Conservation (phyloP, 2,113 vertebrate genomes). For the Dromiciops gliroides region DNA sequence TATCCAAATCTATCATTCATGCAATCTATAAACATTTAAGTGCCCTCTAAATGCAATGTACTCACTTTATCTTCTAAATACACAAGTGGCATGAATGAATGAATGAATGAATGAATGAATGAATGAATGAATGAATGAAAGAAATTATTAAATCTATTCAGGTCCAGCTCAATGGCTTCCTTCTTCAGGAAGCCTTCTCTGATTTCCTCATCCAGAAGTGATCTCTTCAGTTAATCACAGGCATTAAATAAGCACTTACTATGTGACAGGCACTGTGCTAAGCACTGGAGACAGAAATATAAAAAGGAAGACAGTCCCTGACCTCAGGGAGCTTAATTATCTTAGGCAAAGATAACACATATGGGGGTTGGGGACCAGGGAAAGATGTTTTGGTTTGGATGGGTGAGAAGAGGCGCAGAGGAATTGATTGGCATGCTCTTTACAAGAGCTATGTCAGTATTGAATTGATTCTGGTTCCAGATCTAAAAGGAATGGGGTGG, state of each 20-base stretch:
- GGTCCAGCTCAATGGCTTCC: background rate
- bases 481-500: background rate
- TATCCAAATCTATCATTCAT: background rate
- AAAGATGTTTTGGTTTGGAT: background rate
- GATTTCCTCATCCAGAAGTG: background rate
- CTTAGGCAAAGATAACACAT: background rate
- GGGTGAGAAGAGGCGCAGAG: background rate
- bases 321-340: background rate
- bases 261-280: background rate
- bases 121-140: background rate
- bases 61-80: background rate
- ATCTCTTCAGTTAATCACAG: background rate
- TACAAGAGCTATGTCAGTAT: background rate
- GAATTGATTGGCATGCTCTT: background rate
- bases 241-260: background rate
- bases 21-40: background rate
- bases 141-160: background rate
- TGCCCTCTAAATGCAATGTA: background rate
- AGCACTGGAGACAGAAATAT: background rate
- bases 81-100: background rate
- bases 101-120: background rate
- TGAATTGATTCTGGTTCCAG: background rate
- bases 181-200: background rate
- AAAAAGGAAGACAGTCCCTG: background rate
- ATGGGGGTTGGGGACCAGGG: background rate